Conservation (phyloP, 1,140 invertebrate genomes). For the Limonius californicus region DNA sequence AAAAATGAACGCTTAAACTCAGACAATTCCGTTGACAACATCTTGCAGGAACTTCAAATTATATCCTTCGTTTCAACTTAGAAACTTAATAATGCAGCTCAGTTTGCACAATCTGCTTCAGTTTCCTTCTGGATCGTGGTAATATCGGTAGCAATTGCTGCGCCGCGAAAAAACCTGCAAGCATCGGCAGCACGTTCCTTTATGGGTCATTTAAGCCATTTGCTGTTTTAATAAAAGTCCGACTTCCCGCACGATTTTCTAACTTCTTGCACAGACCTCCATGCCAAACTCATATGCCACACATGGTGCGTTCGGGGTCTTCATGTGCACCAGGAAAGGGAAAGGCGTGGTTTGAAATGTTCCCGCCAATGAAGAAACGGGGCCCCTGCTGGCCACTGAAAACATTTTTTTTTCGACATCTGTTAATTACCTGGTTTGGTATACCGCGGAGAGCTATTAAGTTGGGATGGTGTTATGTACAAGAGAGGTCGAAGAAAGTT, state of each 20-base stretch:
- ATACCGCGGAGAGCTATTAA: constrained; percentile 14
- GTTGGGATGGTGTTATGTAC: not conserved
- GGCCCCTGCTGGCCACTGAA: constrained; percentile 17
- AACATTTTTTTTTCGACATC: constrained; percentile 24
- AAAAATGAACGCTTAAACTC: too few species aligned
- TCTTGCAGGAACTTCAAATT: too few species aligned
- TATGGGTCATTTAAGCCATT: constrained; percentile 18
- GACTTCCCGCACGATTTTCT: not conserved
- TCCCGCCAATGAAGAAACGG: constrained; percentile 17
- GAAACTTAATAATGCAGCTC: not conserved
- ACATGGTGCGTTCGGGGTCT: constrained; percentile 20
- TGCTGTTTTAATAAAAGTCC: constrained; percentile 20
- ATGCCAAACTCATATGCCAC: constrained; percentile 24
- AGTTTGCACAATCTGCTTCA: not conserved
- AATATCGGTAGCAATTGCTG: not conserved
- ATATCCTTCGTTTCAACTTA: too few species aligned
- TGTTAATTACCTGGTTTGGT: constrained; percentile 24
- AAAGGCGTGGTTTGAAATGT: constrained; percentile 9
- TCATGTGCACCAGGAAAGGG: constrained; percentile 9
- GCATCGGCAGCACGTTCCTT: not conserved
- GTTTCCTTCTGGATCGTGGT: not conserved
- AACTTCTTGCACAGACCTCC: constrained; percentile 17
- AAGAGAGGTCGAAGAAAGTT: too few species aligned
- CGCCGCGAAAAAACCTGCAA: not conserved
- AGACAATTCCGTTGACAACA: too few species aligned